Percentiles rank a stretch among this genome's conserved stretches.
These are phyloP conservation scores for Varecia variegata DNA, from an alignment of 2,797 vertebrate species.

Conservation along the genomic window DNA sequence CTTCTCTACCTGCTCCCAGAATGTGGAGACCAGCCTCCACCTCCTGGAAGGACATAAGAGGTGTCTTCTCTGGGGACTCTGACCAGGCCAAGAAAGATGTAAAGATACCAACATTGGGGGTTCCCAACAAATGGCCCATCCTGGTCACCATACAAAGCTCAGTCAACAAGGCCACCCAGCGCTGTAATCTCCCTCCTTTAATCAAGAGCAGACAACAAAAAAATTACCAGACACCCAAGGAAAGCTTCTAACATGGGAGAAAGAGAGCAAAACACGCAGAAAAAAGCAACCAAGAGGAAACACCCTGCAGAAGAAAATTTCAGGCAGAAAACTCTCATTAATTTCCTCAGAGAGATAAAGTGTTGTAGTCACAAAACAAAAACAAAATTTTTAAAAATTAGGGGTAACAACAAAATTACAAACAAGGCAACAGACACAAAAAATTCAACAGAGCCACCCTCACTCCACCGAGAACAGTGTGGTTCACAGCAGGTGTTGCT, in stretches of 20 bases:
- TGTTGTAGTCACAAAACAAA: neutral
- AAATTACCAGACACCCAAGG: neutral
- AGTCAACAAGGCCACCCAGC: neutral
- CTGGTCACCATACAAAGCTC: neutral
- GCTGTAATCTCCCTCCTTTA: neutral
- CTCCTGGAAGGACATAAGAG: neutral
- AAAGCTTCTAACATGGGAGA: neutral
- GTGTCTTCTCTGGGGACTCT: neutral
- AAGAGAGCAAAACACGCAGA: neutral
- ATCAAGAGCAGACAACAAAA: neutral
- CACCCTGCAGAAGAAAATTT: neutral
- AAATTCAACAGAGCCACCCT: neutral
- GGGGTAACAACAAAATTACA: neutral
- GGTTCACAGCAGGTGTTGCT: neutral
- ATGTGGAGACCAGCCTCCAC: neutral
- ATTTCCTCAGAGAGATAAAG: neutral
- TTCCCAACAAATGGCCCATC: neutral
- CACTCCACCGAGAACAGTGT: neutral
- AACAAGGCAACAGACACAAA: neutral
- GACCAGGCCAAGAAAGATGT: neutral
- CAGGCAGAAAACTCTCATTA: neutral
- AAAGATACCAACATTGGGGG: neutral
- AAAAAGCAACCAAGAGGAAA: neutral
- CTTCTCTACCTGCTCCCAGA: neutral
- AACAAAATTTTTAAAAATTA: neutral